Evolutionary conservation across 2,113 vertebrate genomes (phyloP).

Genomic region (Eurystomus gularis): DNA sequence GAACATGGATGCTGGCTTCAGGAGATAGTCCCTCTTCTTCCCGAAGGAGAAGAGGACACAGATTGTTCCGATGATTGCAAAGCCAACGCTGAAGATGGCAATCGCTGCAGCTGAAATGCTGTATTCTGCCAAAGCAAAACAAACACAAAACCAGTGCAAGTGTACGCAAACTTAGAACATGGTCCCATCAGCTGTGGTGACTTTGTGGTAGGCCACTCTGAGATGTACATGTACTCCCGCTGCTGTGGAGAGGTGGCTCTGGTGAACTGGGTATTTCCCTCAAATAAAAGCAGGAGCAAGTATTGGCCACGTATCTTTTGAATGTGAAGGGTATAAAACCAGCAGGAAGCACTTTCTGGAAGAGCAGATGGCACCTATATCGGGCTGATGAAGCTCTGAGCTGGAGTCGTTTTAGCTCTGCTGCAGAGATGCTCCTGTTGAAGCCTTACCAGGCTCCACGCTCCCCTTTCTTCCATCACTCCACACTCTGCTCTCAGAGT

Average conservation of each 20-base stretch:
- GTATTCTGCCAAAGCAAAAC: slow-evolving; percentile 81
- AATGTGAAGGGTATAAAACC: neutral
- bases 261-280: neutral
- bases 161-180: fast-evolving
- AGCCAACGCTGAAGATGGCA: slow-evolving; percentile 89
- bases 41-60: slow-evolving; percentile 82
- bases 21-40: slow-evolving; percentile 88
- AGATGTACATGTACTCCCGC: fast-evolving
- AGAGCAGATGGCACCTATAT: neutral
- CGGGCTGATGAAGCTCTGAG: neutral
- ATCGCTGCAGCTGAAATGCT: slow-evolving; percentile 98
- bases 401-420: neutral
- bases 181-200: neutral
- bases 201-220: neutral
- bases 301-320: neutral
- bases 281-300: neutral
- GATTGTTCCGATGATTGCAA: slow-evolving; percentile 85
- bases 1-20: slow-evolving; percentile 94
- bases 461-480: neutral
- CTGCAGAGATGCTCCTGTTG: fast-evolving
- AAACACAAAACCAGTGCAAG: neutral
- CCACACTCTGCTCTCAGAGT: neutral
- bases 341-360: neutral
- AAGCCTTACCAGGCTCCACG: neutral
- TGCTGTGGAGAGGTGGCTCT: neutral